phyloP scores from a whole-genome alignment of 2,113 vertebrate genomes.

The Urocynchramus pylzowi region DNA sequence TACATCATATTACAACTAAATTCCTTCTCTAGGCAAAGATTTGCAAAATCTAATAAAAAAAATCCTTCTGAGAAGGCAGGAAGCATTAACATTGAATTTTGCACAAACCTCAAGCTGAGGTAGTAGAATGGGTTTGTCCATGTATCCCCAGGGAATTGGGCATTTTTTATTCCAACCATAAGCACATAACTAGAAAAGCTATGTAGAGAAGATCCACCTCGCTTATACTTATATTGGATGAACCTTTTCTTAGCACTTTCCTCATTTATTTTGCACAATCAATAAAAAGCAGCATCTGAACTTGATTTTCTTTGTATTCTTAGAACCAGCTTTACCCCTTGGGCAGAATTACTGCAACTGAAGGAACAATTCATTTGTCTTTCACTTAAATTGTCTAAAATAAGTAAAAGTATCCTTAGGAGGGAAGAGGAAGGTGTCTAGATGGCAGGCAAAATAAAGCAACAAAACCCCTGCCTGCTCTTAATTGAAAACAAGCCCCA shows the following conservation, averaged over 20 bases:
- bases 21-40: not conserved
- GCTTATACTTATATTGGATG: not conserved
- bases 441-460: not conserved
- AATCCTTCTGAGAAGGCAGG: not conserved
- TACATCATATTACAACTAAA: not conserved
- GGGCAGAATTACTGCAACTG: not conserved
- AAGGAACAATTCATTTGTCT: not conserved
- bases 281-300: not conserved
- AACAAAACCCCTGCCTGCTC: not conserved
- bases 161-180: not conserved
- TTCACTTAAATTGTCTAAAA: not conserved
- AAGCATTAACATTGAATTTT: not conserved
- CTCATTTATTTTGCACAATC: not conserved
- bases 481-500: not conserved
- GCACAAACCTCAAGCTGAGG: not conserved
- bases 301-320: not conserved
- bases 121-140: not conserved
- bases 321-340: not conserved
- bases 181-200: not conserved
- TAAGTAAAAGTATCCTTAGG: not conserved
- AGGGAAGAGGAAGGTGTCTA: not conserved
- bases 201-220: not conserved
- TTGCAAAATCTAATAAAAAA: not conserved
- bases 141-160: not conserved
- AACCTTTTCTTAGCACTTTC: not conserved